Evolutionary conservation across 1,140 invertebrate genomes (phyloP).

Genomic region (Drosophila suzukii): DNA sequence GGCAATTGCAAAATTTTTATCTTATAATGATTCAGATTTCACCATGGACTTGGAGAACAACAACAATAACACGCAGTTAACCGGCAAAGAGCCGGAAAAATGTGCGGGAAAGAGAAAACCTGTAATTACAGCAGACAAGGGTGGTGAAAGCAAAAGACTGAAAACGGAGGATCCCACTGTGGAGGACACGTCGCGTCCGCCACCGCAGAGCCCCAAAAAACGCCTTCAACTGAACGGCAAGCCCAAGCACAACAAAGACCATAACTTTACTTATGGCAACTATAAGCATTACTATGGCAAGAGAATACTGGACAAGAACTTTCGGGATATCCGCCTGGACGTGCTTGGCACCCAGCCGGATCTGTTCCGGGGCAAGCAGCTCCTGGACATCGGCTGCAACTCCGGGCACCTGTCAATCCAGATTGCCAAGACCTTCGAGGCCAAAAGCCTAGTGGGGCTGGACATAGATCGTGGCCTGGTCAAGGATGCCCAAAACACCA

Average conservation of each 20-base stretch:
- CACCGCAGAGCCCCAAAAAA: constrained; percentile 54
- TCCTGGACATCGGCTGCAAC: constrained; percentile 99
- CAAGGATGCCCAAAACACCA: constrained; percentile 80
- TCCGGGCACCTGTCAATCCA: constrained; percentile 95
- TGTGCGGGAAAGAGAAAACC: constrained; percentile 28
- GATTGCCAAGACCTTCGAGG: constrained; percentile 92
- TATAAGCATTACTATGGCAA: constrained; percentile 95
- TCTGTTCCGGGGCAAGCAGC: constrained; percentile 94
- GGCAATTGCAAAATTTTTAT: neutral
- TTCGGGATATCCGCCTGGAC: constrained; percentile 92
- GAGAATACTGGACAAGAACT: constrained; percentile 90
- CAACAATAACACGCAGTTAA: constrained; percentile 31
- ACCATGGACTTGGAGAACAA: constrained; percentile 59
- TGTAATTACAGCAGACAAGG: neutral
- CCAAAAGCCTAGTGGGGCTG: constrained; percentile 94
- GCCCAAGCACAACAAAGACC: constrained; percentile 36
- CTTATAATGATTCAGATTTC: neutral
- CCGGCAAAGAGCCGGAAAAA: constrained; percentile 3
- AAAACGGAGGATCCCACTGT: constrained; percentile 10
- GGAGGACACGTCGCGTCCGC: neutral
- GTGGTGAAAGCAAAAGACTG: constrained; percentile 36
- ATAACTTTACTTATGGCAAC: constrained; percentile 75
- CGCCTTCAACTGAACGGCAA: constrained; percentile 40
- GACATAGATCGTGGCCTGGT: constrained; percentile 97
- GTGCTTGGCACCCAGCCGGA: constrained; percentile 91